Evolutionary conservation across 1,140 invertebrate genomes (phyloP).

Genomic region (Polyergus mexicanus): DNA sequence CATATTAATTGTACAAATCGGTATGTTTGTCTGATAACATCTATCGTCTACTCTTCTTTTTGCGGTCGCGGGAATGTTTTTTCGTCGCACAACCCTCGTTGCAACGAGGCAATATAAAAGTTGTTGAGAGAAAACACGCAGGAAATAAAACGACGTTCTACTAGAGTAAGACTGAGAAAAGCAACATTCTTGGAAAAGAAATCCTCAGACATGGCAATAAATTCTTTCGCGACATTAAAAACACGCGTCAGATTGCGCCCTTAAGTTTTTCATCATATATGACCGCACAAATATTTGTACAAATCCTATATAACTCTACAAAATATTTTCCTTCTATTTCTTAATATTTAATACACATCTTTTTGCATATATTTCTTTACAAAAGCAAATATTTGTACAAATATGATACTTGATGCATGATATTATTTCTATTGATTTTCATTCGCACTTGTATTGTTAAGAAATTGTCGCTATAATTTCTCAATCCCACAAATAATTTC

Average conservation of each 20-base stretch:
- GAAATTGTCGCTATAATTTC: not conserved
- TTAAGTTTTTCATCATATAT: conserved; percentile 8
- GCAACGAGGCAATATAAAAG: conserved; percentile 62
- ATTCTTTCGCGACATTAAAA: conserved; percentile 59
- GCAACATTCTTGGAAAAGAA: conserved; percentile 58
- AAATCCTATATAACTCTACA: not conserved
- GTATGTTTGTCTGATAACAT: not conserved
- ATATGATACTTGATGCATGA: not conserved
- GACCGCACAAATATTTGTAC: not conserved
- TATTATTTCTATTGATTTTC: conserved; percentile 1
- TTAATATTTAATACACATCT: not conserved
- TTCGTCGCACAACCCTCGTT: not conserved
- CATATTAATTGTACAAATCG: conserved; percentile 24
- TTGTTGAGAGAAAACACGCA: conserved; percentile 44
- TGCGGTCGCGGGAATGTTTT: not conserved
- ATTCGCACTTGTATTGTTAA: not conserved
- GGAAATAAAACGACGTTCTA: conserved; percentile 70
- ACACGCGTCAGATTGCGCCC: conserved; percentile 18
- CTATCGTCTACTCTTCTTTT: not conserved
- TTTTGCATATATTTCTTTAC: not conserved
- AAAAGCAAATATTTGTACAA: conserved; percentile 6
- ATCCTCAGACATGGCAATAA: conserved; percentile 67
- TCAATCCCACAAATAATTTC: conserved; percentile 1
- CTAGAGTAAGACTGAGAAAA: conserved; percentile 61
- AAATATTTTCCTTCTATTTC: not conserved